Evolutionary conservation across 2,113 vertebrate genomes (phyloP).

Genomic region (Herpetotheres cachinnans): DNA sequence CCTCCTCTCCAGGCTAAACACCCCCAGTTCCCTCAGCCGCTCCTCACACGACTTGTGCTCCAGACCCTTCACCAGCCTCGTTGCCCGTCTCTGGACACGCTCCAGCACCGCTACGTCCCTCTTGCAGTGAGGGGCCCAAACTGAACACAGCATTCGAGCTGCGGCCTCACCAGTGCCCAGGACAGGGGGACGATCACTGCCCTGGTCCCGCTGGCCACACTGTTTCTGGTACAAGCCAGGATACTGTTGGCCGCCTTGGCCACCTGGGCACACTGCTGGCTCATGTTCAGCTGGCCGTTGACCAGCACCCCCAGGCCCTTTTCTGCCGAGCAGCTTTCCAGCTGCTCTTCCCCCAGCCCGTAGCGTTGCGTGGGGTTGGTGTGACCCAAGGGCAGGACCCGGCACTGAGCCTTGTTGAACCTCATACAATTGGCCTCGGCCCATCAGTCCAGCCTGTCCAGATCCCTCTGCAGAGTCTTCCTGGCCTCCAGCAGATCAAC

Average conservation of each 20-base stretch:
- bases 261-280: too few relatives aligned
- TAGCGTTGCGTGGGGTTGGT: background rate
- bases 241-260: background rate
- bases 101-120: background rate
- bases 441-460: background rate
- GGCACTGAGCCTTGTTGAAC: background rate
- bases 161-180: background rate
- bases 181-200: background rate
- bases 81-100: accelerated
- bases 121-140: accelerated
- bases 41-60: background rate
- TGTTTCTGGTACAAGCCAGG: background rate
- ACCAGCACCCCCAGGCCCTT: background rate
- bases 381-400: background rate
- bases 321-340: background rate
- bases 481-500: background rate
- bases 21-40: background rate
- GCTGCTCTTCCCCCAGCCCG: background rate
- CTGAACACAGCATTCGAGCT: too few relatives aligned
- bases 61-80: accelerated
- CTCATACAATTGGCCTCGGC: accelerated
- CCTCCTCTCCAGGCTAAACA: background rate
- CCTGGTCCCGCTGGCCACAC: background rate
- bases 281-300: background rate
- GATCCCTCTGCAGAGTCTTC: background rate